Base-by-base conservation (phyloP, 2,888 invertebrate genomes). In the Aleiodes alternator region DNA sequence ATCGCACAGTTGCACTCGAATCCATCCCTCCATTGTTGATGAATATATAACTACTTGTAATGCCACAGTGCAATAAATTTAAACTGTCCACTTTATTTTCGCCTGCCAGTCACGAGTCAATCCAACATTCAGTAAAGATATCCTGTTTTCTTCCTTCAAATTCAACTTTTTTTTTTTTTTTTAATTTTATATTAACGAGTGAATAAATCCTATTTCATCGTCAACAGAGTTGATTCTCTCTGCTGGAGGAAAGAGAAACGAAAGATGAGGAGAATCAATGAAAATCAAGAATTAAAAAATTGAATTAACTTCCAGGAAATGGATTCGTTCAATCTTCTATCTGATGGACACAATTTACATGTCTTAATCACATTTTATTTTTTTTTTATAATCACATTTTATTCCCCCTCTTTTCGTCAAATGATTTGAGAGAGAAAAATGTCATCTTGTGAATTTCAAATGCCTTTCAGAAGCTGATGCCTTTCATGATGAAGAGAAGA, bases 31-130 rank as follows among this genome's bases (percentile, higher is more conserved):
- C 55, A 74, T 74, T 74, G 74, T 74, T 64, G 66, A 66, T 64
- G 61, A 56, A 66, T 38, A 73, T 38, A 68, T 50, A 48, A 50
- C 16, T 9, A 43, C 43, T 11, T 43, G 16, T 8, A 59, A 38
- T 34, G 34, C 34, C 43, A 23, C 43, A 34, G 16, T 34, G 75
- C 68, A 72, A 75, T 75, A 75, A 75, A 75, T 75, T 57, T 66
- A 31, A 64, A 50, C 56, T 61, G 74, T 69, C 61, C 61, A 43
- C 29, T 69, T 69, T 64, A 48, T 43, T 61, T 74, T 68, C 53
- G 66, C 71, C 71, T 57, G 75, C 70, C 70, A 75, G 56, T 71
- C 69, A 74, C 38, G 50, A 56, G 69, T 74, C 75, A 71, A 71
- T 75, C 71, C 69, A 29, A 61, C 70, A n/a, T 23, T 23, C 5